Evolutionary conservation across 1,140 invertebrate genomes (phyloP), one percentile per base, ranked within the genome.

Genomic region (Drosophila nebulosa): DNA sequence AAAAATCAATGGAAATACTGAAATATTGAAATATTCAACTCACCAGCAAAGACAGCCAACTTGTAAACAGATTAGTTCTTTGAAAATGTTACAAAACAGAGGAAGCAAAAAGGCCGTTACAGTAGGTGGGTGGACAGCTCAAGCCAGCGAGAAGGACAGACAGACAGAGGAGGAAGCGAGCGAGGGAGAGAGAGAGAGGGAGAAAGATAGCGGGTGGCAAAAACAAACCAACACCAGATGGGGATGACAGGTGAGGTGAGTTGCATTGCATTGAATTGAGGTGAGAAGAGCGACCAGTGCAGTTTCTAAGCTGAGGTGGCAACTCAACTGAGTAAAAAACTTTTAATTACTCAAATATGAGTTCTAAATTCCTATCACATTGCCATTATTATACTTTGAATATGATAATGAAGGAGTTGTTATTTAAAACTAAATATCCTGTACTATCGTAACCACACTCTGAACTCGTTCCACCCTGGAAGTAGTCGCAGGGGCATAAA

Each of bases 11-110:
- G 21, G 21, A 51, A 51, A 24, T 16, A 21, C 46, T n/a, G n/a
- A n/a, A n/a, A 50, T 50, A 22, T 50, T 27, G 50, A 52, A 26
- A 53, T 27, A 53, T 53, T 64, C 55, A 68, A 77, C 65, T 63
- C 60, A 57, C 55, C 55, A 63, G 42, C 57, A 60, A 64, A 32
- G 52, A 69, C 64, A 64, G 62, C 63, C 50, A 58, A 60, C 36
- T 27, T 53, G 39, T 32, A 9, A 30, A 63, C 65, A 66, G 62
- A 36, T 72, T 71, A 71, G 36, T 66, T 76, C 16, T 55, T 61
- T 60, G 18, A 36, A 24, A 18, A 63, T 24, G 32, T 14, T 46
- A 21, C 16, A 46, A 53, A 9, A 30, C 24, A 53, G n/a, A 27
- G n/a, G n/a, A n/a, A n/a, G n/a, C n/a, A n/a, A n/a, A n/a, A n/a